These are phyloP conservation scores for Tetrapedia diversipes DNA, from an alignment of 2,888 invertebrate species.

Conservation along the genomic window DNA sequence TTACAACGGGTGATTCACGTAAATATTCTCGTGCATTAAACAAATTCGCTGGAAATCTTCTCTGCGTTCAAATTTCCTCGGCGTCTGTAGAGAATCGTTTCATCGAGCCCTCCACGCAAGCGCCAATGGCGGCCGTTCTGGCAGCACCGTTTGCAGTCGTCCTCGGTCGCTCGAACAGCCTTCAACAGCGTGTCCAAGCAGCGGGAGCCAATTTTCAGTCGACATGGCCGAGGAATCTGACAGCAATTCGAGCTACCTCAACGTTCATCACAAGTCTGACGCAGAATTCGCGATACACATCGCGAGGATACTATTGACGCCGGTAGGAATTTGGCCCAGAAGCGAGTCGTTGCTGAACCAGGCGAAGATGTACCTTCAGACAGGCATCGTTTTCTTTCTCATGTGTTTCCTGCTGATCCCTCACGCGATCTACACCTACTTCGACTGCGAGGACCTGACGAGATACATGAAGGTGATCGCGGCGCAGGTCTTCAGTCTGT, in stretches of 20 bases:
- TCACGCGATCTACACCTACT: slow-evolving; percentile 75
- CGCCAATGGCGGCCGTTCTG: background rate
- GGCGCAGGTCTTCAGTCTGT: slow-evolving; percentile 74
- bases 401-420: slow-evolving; percentile 77
- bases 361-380: slow-evolving; percentile 64
- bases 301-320: slow-evolving; percentile 72
- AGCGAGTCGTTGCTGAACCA: slow-evolving; percentile 59
- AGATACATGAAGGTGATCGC: slow-evolving; percentile 77
- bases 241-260: slow-evolving; percentile 34
- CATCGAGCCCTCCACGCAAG: slow-evolving; percentile 47
- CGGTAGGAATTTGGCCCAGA: slow-evolving; percentile 78
- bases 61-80: background rate
- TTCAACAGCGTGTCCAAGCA: too few species aligned
- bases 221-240: background rate
- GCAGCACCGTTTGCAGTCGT: background rate
- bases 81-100: slow-evolving; percentile 2
- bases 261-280: slow-evolving; percentile 69
- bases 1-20: background rate
- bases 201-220: background rate
- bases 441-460: slow-evolving; percentile 76
- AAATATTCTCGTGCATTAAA: background rate
- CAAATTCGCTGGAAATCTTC: slow-evolving; percentile 3
- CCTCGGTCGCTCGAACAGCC: background rate
- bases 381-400: slow-evolving; percentile 67
- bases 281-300: slow-evolving; percentile 73